Evolutionary conservation across 92 coral and sea anemone species (phyloP), one percentile per base, ranked within the genome.

Genomic region (Paragorgia papillata): DNA sequence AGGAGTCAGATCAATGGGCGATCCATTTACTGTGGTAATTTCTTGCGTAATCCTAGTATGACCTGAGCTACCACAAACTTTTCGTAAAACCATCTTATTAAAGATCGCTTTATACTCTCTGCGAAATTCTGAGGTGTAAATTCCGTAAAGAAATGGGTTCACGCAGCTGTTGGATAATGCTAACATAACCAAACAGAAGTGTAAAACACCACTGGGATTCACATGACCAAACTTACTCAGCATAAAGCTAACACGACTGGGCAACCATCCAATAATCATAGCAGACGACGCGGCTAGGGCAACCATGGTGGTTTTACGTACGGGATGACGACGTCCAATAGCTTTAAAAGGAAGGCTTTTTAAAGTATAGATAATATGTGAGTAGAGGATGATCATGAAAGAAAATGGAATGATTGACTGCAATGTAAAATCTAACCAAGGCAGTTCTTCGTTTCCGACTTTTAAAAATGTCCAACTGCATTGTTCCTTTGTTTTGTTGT

Each of bases 231-330:
- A 66, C 48, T 66, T 66, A 40, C 73, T 66, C 15, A 66, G 48
- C 73, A 66, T 22, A 40, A 66, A 66, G 34, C 73, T 39, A 19
- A 66, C 48, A 8, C 73, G 53, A 22, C 73, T 66, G 21, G 73
- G 73, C 43, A 66, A 41, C 73, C 73, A 66, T n/a, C 73, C 73
- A 39, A 66, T 15, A 26, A 66, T 66, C 48, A 66, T 13, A 25
- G 57, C 73, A 66, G 25, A 14, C 26, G 53, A 66, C 13, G 73
- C 57, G 2, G 54, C 57, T 40, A 66, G 27, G 15, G 73, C 73
- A 20, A 66, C 29, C 10, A 19, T 0, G 7, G 73, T 66, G 43
- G 40, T 54, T 66, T 40, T 66, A 21, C 43, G 35, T 17, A 66
- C 30, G 14, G 55, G 73, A 35, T 66, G 73, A 33, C 48, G 27